A percentile compares a stretch with the other conserved stretches of the same genome.
phyloP scores from a whole-genome alignment of 2,113 vertebrate genomes.

The Rafetus swinhoei region DNA sequence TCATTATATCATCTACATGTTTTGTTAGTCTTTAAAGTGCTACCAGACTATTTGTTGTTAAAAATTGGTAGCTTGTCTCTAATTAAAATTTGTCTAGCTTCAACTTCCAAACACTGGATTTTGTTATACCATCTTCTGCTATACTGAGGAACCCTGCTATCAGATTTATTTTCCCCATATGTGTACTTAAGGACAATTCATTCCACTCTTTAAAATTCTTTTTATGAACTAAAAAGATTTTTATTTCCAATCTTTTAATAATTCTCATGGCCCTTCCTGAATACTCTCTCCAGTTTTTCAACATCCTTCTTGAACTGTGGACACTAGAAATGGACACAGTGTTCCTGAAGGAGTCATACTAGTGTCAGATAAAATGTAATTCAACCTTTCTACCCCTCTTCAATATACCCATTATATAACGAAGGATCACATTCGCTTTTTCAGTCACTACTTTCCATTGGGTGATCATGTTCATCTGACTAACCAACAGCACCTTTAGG shows the following conservation, averaged over 20 bases:
- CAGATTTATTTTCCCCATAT: conserved; percentile 35
- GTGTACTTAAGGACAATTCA: conserved; percentile 1
- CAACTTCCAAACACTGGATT: not conserved
- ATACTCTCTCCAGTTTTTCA: not conserved
- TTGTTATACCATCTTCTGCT: not conserved
- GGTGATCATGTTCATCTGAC: not conserved
- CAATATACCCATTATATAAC: not conserved
- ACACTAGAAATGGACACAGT: not conserved
- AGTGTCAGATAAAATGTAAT: not conserved
- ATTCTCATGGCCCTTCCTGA: conserved; percentile 6
- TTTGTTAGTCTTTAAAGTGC: too few species aligned
- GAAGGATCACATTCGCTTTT: not conserved
- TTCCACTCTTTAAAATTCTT: conserved; percentile 20
- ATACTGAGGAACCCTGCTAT: conserved; percentile 33
- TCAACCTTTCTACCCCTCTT: not conserved
- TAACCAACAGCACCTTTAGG: not conserved
- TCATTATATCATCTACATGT: too few species aligned
- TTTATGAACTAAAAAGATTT: conserved; percentile 32
- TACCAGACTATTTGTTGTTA: not conserved
- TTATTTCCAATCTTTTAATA: not conserved
- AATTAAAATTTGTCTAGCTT: not conserved
- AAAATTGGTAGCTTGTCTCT: conserved; percentile 14
- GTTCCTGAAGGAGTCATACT: not conserved
- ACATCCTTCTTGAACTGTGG: not conserved
- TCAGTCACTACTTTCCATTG: not conserved